phyloP scores from a whole-genome alignment of 2,113 vertebrate species.

The Rutilus rutilus region DNA sequence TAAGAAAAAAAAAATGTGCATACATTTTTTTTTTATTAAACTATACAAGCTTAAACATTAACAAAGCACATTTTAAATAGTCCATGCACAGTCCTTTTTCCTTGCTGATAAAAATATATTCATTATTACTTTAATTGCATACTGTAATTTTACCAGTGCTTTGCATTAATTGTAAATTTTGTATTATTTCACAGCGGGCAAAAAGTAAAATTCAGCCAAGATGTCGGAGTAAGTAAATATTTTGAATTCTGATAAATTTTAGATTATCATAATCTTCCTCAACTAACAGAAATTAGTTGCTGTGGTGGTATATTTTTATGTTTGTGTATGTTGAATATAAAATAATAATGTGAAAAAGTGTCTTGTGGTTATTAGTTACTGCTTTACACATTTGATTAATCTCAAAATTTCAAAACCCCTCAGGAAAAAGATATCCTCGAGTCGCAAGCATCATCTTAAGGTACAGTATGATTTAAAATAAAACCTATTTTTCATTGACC shows the following conservation, averaged over 20 bases:
- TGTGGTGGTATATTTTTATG: background rate
- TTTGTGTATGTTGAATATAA: background rate
- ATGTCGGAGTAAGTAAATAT: constrained; percentile 76
- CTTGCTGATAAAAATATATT: background rate
- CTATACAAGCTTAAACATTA: background rate
- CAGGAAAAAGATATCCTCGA: constrained; percentile 89
- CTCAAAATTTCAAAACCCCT: constrained; percentile 46
- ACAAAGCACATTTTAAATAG: background rate
- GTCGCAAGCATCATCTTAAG: constrained; percentile 93
- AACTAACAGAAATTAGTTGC: background rate
- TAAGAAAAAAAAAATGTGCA: no score
- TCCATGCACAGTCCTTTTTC: background rate
- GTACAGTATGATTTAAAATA: constrained; percentile 66
- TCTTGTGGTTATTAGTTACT: no score
- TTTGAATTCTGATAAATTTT: background rate
- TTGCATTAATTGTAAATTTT: background rate
- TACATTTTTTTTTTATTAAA: background rate
- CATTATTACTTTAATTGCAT: background rate
- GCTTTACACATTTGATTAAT: background rate
- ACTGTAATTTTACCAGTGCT: background rate
- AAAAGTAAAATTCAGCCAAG: constrained; percentile 58
- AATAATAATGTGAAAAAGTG: background rate
- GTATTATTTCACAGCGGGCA: constrained; percentile 36
- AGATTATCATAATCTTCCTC: no score
- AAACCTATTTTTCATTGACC: background rate